These are phyloP conservation scores for Argya squamiceps DNA, from an alignment of 2,797 vertebrate genomes.

Conservation along the genomic window DNA sequence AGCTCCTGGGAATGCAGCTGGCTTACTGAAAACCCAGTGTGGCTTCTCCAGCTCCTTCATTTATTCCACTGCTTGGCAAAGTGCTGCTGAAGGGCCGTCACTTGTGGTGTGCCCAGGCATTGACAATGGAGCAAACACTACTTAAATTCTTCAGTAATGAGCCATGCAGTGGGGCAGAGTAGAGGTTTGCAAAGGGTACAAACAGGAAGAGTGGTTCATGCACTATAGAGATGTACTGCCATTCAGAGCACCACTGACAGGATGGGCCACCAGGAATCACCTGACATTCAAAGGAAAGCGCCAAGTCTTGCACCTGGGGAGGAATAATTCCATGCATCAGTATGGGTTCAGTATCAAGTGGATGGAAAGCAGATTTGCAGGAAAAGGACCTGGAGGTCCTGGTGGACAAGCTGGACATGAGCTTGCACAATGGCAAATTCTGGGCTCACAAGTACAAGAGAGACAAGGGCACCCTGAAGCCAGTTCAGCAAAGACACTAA, in stretches of 20 bases:
- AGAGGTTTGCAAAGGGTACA: not conserved
- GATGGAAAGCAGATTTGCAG: not conserved
- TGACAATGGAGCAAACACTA: not conserved
- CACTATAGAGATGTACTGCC: fast-evolving
- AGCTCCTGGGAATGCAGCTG: not conserved
- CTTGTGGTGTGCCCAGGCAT: not conserved
- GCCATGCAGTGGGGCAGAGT: not conserved
- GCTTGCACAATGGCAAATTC: not conserved
- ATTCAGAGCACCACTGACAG: not conserved
- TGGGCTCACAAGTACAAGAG: not conserved
- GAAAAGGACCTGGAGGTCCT: not conserved
- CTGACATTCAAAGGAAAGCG: not conserved
- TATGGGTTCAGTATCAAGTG: not conserved
- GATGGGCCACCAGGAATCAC: not conserved
- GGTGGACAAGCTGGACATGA: fast-evolving
- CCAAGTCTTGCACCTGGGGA: not conserved
- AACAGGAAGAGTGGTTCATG: not conserved
- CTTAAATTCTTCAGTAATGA: not conserved
- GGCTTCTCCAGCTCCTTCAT: not conserved
- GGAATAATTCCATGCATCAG: not conserved
- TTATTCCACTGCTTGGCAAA: not conserved
- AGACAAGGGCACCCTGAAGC: not conserved
- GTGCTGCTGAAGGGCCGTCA: not conserved
- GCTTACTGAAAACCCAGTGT: not conserved
- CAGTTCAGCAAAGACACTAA: not conserved